A percentile compares a stretch with the other conserved stretches of the same genome.
These are phyloP conservation scores for Diachrysia chrysitis DNA, from an alignment of 2,888 invertebrate genomes.

Conservation along the genomic window DNA sequence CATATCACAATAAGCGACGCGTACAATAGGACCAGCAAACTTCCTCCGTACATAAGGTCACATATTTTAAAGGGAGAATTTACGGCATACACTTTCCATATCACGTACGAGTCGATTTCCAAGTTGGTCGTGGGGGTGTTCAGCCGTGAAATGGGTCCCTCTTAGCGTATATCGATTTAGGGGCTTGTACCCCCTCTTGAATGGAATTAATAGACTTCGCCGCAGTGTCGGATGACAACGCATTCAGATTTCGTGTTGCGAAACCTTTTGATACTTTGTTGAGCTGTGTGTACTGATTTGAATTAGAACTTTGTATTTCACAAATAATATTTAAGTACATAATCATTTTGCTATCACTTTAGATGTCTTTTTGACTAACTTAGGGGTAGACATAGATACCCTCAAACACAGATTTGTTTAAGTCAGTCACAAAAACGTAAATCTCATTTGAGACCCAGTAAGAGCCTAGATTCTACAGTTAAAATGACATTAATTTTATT, in stretches of 20 bases:
- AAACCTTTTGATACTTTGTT: slow-evolving; percentile 52
- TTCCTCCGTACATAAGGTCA: slow-evolving; percentile 10
- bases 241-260: slow-evolving; percentile 53
- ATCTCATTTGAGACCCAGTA: neutral
- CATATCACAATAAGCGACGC: slow-evolving; percentile 1
- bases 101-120: slow-evolving; percentile 58
- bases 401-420: no score
- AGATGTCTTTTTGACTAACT: no score
- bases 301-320: neutral
- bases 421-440: no score
- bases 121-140: slow-evolving; percentile 62
- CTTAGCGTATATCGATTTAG: slow-evolving; percentile 68
- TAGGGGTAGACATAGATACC: no score
- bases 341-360: no score
- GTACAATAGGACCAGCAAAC: slow-evolving; percentile 11
- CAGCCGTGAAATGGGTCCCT: slow-evolving; percentile 69
- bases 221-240: slow-evolving; percentile 59
- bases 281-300: slow-evolving; percentile 33
- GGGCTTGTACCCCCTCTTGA: slow-evolving; percentile 58
- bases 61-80: slow-evolving; percentile 51
- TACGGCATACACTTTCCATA: slow-evolving; percentile 49
- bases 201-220: slow-evolving; percentile 63
- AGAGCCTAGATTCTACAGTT: no score
- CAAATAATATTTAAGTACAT: neutral
- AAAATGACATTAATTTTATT: neutral